Percentiles rank a stretch among this genome's conserved stretches.
Evolutionary conservation across 2,797 vertebrate species (phyloP).

Genomic region (Diglossa cyanea): DNA sequence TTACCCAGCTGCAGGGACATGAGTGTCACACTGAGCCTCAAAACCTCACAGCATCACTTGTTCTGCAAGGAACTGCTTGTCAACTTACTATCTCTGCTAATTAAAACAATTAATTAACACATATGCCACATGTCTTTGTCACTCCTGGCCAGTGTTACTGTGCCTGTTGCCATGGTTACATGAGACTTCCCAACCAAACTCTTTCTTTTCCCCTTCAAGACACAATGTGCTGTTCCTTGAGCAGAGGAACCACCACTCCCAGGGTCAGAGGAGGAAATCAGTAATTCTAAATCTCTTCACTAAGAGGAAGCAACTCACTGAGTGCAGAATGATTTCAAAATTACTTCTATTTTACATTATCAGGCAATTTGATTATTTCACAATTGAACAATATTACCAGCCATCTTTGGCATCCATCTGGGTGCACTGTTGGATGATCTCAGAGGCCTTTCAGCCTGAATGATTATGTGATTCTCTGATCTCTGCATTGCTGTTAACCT

Average conservation of each 20-base stretch:
- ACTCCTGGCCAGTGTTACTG: not conserved
- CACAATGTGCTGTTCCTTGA: not conserved
- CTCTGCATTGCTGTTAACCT: not conserved
- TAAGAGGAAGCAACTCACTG: not conserved
- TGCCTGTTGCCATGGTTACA: not conserved
- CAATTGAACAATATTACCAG: too few relatives aligned
- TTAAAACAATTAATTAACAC: not conserved
- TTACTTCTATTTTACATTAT: not conserved
- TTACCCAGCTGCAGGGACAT: not conserved
- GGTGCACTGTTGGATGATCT: not conserved
- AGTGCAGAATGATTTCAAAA: not conserved
- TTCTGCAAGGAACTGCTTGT: not conserved
- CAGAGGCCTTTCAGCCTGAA: not conserved
- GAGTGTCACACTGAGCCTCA: not conserved
- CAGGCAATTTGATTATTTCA: not conserved
- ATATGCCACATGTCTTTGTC: not conserved
- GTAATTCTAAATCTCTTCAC: not conserved
- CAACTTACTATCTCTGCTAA: not conserved
- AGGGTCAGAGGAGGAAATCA: not conserved
- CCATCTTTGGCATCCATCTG: not conserved
- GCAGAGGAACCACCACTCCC: not conserved
- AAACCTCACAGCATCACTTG: not conserved
- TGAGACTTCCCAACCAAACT: not conserved
- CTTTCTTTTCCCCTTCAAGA: not conserved
- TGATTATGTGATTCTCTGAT: not conserved